Conservation (phyloP, 2,888 invertebrate genomes). For the Leptopilina syphax region DNA sequence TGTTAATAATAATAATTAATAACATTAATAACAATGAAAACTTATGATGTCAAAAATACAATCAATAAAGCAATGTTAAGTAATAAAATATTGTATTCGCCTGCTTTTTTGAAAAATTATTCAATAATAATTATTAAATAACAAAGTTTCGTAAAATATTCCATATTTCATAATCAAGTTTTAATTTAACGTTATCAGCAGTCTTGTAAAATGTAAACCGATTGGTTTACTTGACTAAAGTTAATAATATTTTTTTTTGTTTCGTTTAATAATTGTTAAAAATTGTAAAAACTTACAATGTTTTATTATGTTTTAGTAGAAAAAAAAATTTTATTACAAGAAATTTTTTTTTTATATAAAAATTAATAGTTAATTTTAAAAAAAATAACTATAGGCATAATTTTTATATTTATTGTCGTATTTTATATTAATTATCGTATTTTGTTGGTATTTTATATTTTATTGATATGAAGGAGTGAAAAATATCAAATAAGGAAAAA, state of each 20-base stretch:
- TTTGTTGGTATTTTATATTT: too few species aligned
- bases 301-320: not conserved
- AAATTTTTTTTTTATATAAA: too few species aligned
- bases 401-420: too few species aligned
- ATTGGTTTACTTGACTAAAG: not conserved
- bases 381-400: not conserved
- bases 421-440: too few species aligned
- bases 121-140: not conserved
- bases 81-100: too few species aligned
- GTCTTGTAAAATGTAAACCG: not conserved
- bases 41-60: too few species aligned
- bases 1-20: too few species aligned
- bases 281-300: not conserved
- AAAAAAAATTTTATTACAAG: too few species aligned
- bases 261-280: not conserved
- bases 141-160: conserved; percentile 1
- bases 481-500: not conserved
- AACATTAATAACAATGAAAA: too few species aligned
- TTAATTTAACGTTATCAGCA: conserved; percentile 10
- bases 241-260: not conserved
- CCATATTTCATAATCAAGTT: not conserved
- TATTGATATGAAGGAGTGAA: not conserved
- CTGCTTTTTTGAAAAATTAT: not conserved
- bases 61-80: too few species aligned
- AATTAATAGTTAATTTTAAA: not conserved